Evolutionary conservation across 2,888 invertebrate genomes (phyloP), one percentile per base, ranked within the genome.

Genomic region (Dioctria rufipes): DNA sequence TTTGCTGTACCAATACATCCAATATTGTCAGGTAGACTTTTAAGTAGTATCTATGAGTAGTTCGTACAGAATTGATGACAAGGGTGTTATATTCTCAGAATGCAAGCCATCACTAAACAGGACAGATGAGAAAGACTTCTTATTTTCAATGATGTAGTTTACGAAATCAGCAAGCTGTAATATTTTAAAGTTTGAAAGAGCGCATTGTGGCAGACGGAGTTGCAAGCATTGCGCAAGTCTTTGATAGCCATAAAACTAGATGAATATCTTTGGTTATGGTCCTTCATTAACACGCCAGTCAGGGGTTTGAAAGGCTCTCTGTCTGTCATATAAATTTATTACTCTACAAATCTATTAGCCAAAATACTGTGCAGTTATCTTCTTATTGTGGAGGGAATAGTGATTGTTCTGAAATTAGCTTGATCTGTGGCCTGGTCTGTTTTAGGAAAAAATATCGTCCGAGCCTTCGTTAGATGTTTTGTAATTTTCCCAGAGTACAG

Each of bases 401-500:
- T 69, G 6, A 69, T 69, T n/a, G 69, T 51, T 3, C 69, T 37
- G 25, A 69, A 69, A 25, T 69, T 49, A 2, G 37, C 51, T 5
- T 51, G 69, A 9, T 69, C 69, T 2, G 37, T 13, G 8, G 69
- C 51, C 3, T 6, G 2, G 37, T 0, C 49, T 37, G 51, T 69
- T 25, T 69, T 69, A 3, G 69, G 69, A 39, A 63, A 3, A 6
- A 63, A 63, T 8, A 63, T 63, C 1, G 39, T 63, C 6, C 13
- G 13, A 6, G 63, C 25, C 5, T 37, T 5, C 25, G 2, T 37
- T 5, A 58, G 11, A 58, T 5, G 13, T 8, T 5, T 5, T 13
- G 46, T 13, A 5, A 69, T 13, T 8, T 66, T 42, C 9, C n/a
- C 66, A 66, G 42, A 69, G 49, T 2, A 46, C 3, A 69, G 37